Percentiles rank a stretch among this genome's conserved stretches.
Conservation (phyloP, 1,140 invertebrate species). For the Ceratoteleas bidentatus region DNA sequence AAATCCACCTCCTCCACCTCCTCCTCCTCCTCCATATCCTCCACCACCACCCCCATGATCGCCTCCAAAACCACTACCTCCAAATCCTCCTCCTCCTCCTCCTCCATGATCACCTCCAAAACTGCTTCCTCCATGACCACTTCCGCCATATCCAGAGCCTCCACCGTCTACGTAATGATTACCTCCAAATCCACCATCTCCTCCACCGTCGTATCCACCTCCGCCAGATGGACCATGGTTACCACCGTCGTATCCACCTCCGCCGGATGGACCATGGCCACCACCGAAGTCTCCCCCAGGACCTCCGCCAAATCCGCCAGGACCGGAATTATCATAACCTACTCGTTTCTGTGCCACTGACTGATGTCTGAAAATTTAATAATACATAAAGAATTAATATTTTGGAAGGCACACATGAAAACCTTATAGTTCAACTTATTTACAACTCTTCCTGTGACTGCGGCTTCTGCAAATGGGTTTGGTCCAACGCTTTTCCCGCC, state of each 20-base stretch:
- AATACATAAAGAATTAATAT: too few relatives aligned
- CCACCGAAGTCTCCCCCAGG: slow-evolving; percentile 51
- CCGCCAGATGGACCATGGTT: slow-evolving; percentile 41
- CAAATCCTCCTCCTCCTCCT: slow-evolving; percentile 11
- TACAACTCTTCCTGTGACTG: slow-evolving; percentile 70
- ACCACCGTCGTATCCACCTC: slow-evolving; percentile 23
- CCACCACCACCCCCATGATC: slow-evolving; percentile 7
- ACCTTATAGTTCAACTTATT: too few relatives aligned
- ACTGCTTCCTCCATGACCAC: slow-evolving; percentile 23
- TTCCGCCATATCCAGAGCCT: slow-evolving; percentile 37
- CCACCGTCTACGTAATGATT: slow-evolving; percentile 14
- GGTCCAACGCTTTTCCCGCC: slow-evolving; percentile 78
- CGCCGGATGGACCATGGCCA: slow-evolving; percentile 39
- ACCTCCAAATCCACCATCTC: slow-evolving; percentile 26
- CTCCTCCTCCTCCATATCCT: slow-evolving; percentile 13
- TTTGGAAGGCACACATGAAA: too few relatives aligned
- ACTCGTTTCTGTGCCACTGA: slow-evolving; percentile 73
- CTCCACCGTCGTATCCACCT: slow-evolving; percentile 22
- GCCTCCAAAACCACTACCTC: slow-evolving; percentile 18
- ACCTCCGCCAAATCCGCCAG: slow-evolving; percentile 34
- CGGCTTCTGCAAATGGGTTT: slow-evolving; percentile 71
- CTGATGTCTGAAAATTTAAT: slow-evolving; percentile 59
- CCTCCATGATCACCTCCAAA: slow-evolving; percentile 14
- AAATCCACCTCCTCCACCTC: slow-evolving; percentile 21
- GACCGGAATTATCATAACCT: slow-evolving; percentile 60